Evolutionary conservation across 2,113 vertebrate species (phyloP).

Genomic region (Hemiprocne comata): DNA sequence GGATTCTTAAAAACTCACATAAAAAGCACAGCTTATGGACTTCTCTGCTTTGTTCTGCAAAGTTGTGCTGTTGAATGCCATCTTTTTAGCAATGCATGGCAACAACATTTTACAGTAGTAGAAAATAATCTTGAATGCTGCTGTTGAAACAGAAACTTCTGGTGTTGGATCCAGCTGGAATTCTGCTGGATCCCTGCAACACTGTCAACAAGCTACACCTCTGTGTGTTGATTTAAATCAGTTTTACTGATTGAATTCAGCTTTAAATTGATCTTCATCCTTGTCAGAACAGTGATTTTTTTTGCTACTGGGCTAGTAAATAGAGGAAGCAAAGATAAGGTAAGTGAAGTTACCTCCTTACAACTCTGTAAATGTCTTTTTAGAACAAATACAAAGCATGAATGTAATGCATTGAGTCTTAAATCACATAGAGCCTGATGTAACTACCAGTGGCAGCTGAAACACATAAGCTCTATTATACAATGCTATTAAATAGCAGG

Average conservation of each 20-base stretch:
- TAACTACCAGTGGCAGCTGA: not conserved
- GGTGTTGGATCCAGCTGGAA: not conserved
- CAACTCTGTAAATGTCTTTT: not conserved
- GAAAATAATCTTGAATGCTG: not conserved
- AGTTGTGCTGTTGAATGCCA: not conserved
- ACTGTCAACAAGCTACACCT: not conserved
- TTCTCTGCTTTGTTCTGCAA: not conserved
- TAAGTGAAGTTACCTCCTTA: not conserved
- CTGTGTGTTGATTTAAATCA: not conserved
- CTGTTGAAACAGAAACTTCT: not conserved
- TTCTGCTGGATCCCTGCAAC: not conserved
- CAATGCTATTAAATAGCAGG: not conserved
- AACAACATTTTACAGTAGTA: not conserved
- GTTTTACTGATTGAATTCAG: not conserved
- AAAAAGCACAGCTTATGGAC: not conserved
- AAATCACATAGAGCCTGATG: not conserved
- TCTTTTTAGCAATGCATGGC: not conserved
- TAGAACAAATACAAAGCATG: not conserved
- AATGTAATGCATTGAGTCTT: not conserved
- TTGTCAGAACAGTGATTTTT: not conserved
- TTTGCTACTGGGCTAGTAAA: not conserved
- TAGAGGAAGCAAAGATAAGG: not conserved
- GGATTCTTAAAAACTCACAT: not conserved
- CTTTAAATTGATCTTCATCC: not conserved
- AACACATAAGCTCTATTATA: not conserved